Conservation (phyloP, 53 echinoderm and acorn worm genomes). For the Hippasteria phrygiana region DNA sequence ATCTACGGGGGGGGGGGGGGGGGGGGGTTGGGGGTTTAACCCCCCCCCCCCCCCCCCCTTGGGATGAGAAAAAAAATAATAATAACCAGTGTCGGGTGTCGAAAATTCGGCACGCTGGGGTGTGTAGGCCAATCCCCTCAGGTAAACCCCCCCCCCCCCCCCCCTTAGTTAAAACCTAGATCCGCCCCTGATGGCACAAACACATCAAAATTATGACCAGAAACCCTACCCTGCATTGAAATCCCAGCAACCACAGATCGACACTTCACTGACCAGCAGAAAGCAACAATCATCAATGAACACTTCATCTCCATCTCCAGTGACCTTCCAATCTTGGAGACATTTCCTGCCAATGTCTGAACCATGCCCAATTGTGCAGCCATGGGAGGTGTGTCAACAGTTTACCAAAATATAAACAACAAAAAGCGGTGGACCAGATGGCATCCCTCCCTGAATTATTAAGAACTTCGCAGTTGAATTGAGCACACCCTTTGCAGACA, state of each 20-base stretch:
- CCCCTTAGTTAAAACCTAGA: no score
- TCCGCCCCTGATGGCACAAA: no score
- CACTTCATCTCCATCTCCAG: slow-evolving; percentile 14
- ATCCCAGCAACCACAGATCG: no score
- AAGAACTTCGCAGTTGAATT: slow-evolving; percentile 38
- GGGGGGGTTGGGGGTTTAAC: no score
- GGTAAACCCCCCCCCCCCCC: no score
- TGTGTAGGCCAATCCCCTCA: no score
- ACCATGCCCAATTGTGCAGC: slow-evolving; percentile 26
- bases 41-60: no score
- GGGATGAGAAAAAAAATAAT: no score
- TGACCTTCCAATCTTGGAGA: not conserved
- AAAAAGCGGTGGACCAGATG: slow-evolving; percentile 39
- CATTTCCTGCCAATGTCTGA: not conserved
- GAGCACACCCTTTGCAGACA: slow-evolving; percentile 32
- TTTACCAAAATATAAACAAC: not conserved
- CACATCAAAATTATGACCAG: slow-evolving; percentile 27
- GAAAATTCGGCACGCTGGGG: no score
- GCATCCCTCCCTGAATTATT: slow-evolving; percentile 35
- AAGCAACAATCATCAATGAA: slow-evolving; percentile 31
- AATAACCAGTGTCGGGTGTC: no score
- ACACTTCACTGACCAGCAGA: no score
- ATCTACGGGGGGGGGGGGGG: no score
- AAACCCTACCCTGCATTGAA: not conserved
- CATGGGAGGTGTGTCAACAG: slow-evolving; percentile 17